phyloP scores from a whole-genome alignment of 1,140 invertebrate genomes.

The Drosophila dunni region DNA sequence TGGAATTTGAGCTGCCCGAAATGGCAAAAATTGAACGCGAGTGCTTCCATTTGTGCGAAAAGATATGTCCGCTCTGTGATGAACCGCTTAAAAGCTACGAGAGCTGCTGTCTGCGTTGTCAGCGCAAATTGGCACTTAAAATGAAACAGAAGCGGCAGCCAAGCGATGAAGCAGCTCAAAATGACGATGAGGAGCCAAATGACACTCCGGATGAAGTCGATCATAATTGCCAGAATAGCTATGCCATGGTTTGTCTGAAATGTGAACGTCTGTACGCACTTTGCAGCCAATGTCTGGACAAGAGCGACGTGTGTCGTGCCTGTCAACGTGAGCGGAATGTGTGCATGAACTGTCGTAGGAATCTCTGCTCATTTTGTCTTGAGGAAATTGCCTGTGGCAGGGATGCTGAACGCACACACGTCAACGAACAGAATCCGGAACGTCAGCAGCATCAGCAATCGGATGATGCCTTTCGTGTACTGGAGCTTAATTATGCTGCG shows the following conservation, averaged over 20 bases:
- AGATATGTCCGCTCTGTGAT: constrained; percentile 79
- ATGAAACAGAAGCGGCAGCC: constrained; percentile 47
- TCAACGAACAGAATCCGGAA: constrained; percentile 53
- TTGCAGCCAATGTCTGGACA: constrained; percentile 68
- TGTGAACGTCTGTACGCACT: constrained; percentile 75
- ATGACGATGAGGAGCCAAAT: background rate
- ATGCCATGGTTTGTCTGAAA: constrained; percentile 72
- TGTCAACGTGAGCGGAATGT: constrained; percentile 78
- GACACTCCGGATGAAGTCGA: constrained; percentile 19
- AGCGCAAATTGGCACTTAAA: constrained; percentile 70
- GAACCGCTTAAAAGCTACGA: constrained; percentile 75
- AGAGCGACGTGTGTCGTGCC: constrained; percentile 68
- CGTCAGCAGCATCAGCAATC: background rate
- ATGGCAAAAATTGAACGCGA: constrained; percentile 70
- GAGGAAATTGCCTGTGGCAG: constrained; percentile 74
- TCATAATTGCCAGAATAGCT: constrained; percentile 62
- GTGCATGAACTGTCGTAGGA: constrained; percentile 75
- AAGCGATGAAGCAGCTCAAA: constrained; percentile 14
- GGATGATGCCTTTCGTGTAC: constrained; percentile 63
- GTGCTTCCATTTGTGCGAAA: constrained; percentile 82
- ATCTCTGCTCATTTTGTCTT: constrained; percentile 75
- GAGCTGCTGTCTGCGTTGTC: constrained; percentile 74
- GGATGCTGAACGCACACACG: constrained; percentile 63
- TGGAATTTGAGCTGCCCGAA: constrained; percentile 70
- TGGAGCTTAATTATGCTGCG: constrained; percentile 67